A percentile compares a stretch with the other conserved stretches of the same genome.
These are phyloP conservation scores for Siniperca undulata DNA, from an alignment of 2,797 vertebrate genomes.

Conservation along the genomic window DNA sequence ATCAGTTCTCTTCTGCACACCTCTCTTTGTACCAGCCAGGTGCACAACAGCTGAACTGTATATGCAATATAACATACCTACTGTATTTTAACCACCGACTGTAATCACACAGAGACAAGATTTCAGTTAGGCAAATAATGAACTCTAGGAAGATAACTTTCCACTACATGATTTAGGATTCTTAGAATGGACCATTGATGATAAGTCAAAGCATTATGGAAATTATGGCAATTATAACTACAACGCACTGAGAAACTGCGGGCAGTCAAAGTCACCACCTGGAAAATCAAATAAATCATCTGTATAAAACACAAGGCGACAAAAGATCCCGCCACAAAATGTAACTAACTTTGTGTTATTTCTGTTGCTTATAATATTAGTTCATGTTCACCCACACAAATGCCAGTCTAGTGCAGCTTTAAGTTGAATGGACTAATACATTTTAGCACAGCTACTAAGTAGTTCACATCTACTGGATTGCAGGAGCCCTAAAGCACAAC, in stretches of 20 bases:
- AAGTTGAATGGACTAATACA: background rate
- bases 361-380: slow-evolving; percentile 6
- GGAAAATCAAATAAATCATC: slow-evolving; percentile 22
- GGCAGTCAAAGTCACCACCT: background rate
- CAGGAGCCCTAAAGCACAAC: slow-evolving; percentile 9
- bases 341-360: background rate
- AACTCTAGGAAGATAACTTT: background rate
- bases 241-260: background rate
- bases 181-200: background rate
- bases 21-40: background rate
- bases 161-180: background rate
- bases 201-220: slow-evolving; percentile 1
- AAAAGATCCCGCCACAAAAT: slow-evolving; percentile 1
- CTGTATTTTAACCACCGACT: background rate
- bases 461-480: slow-evolving; percentile 30
- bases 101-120: background rate
- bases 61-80: background rate
- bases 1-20: background rate
- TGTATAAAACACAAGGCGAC: slow-evolving; percentile 49
- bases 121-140: slow-evolving; percentile 5
- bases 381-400: background rate
- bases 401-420: slow-evolving; percentile 29
- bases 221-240: background rate
- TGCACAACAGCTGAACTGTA: background rate
- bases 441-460: slow-evolving; percentile 1